Evolutionary conservation across 2,888 invertebrate species (phyloP), one percentile per base, ranked within the genome.

Genomic region (Xestia c-nigrum): DNA sequence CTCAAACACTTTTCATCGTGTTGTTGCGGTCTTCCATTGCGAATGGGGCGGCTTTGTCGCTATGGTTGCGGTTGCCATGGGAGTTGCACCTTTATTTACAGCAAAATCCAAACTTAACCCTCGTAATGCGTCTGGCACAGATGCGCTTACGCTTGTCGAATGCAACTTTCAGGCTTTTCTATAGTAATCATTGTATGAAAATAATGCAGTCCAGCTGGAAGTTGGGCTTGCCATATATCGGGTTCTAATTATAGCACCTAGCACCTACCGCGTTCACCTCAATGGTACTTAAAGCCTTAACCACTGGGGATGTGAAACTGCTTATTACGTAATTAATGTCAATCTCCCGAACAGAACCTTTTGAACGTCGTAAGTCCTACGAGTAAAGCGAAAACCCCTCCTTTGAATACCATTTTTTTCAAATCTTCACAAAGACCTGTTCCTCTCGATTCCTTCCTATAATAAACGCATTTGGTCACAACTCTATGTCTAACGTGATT

Each of bases 161-260:
- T 7, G 0, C 5, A 72, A 71, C n/a, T n/a, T 71, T 55, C 43
- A n/a, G 12, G 43, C 55, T 43, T 81, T 47, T 38, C 43, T 1
- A 24, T 24, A 21, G 59, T 43, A 31, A 47, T 16, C 7, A 10
- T 47, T 43, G 55, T 61, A 63, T 57, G 31, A 64, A 64, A 64
- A 63, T 47, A 74, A 81, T 75, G 57, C 43, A 63, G 47, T 14
- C 19, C 40, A 73, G 52, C 12, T 14, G 50, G 47, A 19, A 14
- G 3, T 19, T 47, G 7, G 57, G 50, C 40, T 52, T 82, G 76
- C 82, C 76, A 76, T 63, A 73, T 78, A 76, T 65, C 47, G 76
- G 65, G 24, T 24, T 78, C 46, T n/a, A 19, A 52, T 65, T 46
- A 59, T 38, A 64, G 65, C 24, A 81, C 65, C 57, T 46, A 40